phyloP scores from a whole-genome alignment of 2,113 vertebrate genomes.

The Muscicapa adusta region DNA sequence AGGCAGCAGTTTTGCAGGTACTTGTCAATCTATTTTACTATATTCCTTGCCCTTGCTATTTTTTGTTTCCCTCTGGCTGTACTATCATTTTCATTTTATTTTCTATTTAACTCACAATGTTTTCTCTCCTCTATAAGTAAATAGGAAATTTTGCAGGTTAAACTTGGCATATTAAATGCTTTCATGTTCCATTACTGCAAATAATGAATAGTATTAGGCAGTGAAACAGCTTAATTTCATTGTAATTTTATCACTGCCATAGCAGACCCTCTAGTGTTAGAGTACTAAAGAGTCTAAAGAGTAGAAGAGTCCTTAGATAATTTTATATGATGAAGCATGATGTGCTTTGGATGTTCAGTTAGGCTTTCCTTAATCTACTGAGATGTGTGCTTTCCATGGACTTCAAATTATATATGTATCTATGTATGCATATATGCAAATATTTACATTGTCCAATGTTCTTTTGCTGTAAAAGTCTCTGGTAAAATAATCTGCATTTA shows the following conservation, averaged over 20 bases:
- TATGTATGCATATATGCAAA: background rate
- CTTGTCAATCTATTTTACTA: slow-evolving; percentile 17
- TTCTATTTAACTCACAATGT: background rate
- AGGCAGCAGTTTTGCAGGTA: slow-evolving; percentile 23
- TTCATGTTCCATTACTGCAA: background rate
- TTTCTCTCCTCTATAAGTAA: background rate
- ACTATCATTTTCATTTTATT: background rate
- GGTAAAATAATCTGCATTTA: background rate
- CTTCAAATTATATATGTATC: background rate
- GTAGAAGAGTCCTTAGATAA: background rate
- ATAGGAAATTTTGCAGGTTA: background rate
- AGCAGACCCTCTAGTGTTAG: background rate
- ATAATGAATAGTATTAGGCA: background rate
- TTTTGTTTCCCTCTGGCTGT: background rate
- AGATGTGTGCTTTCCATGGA: fast-evolving
- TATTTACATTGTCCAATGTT: background rate
- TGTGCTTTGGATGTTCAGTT: background rate
- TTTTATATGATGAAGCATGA: background rate
- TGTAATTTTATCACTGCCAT: background rate
- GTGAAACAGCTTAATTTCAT: background rate
- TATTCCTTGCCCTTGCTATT: background rate
- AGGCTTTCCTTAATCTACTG: background rate
- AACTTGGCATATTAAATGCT: background rate
- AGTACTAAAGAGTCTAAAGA: background rate
- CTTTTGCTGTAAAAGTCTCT: background rate